Base-by-base conservation (phyloP, 2,888 invertebrate species). In the Agrochola lota region DNA sequence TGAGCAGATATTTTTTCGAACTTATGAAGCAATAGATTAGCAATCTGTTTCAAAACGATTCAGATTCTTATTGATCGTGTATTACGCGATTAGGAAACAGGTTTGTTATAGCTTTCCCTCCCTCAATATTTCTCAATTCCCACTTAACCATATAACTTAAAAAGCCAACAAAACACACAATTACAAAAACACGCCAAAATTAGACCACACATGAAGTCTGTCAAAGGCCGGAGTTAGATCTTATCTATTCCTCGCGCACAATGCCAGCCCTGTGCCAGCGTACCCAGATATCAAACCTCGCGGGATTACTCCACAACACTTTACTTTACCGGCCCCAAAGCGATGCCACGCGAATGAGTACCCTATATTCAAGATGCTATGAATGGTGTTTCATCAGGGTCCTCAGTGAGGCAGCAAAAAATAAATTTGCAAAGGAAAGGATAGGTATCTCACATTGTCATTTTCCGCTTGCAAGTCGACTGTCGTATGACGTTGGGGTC, bases 161-260 rank as follows among this genome's bases (percentile, higher is more conserved):
- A 69, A 55, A 55, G 46, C 40, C 59, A 57, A 68, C 40, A 74
- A 2, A 83, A 72, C 69, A 85, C 80, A 81, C 77, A 79, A 71
- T 74, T 82, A 78, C 59, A 74, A 81, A 87, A 83, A 86, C 88
- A 90, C 85, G 87, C 90, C 88, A 89, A 91, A 90, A 89, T 87
- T 89, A 92, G 94, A 94, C 95, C 95, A 95, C 95, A 95, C 94
- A 91, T 92, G 94, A 92, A 90, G 87, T 81, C 88, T 91, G 91
- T 90, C 92, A 91, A 91, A 91, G 88, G 88, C 90, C 91, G 89
- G 74, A 89, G 85, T 88, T 90, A 88, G 95, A 95, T 94, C 87
- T 90, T 94, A 94, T 95, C 95, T 94, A 93, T 92, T 89, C 84
- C 85, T 83, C 64, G 78, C 66, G 88, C 90, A 94, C 93, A 94